Evolutionary conservation across 1,140 invertebrate species (phyloP), one percentile per base, ranked within the genome.

Genomic region (Medauroidea extradentata): DNA sequence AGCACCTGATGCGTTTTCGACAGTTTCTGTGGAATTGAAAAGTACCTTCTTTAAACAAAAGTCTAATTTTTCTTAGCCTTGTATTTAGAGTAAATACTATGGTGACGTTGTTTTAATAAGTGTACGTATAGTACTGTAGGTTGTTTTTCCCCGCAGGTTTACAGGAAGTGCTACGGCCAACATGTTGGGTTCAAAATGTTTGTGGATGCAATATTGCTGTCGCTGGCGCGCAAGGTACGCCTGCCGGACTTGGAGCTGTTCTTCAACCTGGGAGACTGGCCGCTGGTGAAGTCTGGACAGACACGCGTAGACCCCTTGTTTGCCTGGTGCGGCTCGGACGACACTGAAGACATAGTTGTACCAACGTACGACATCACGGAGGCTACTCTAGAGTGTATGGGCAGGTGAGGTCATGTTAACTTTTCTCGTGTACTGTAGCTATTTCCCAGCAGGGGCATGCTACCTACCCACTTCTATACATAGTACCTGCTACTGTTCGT

Each of bases 181-280:
- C 88, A 97, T 79, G 86, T 93, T n/a, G 94, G 91, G 13, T 99
- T 98, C 72, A 94, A 94, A 73, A 94, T 95, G 83, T 98, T 98
- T 77, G 85, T 90, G 73, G 95, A 98, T 78, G 84, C 85, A 50
- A 89, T 95, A 61, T 77, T 98, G 18, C 71, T 94, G 24, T 95
- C 93, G 0, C 69, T 98, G 14, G 73, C 85, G 11, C 78, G 93
- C 62, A 95, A 95, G 83, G 85, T 89, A n/a, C 62, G 75, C 19
- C 72, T 98, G 44, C 93, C 94, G 13, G 89, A 98, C 77, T 74
- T 92, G 57, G 94, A 98, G 74, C 86, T 99, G 66, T 87, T 96
- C 65, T 82, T 93, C 25, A 99, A 98, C 78, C 79, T 99, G 14
- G 95, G 95, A 16, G 95, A 99, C 75, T 98, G 94, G 94, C 95